Base-by-base conservation (phyloP, 2,113 vertebrate genomes). In the Labrus mixtus region DNA sequence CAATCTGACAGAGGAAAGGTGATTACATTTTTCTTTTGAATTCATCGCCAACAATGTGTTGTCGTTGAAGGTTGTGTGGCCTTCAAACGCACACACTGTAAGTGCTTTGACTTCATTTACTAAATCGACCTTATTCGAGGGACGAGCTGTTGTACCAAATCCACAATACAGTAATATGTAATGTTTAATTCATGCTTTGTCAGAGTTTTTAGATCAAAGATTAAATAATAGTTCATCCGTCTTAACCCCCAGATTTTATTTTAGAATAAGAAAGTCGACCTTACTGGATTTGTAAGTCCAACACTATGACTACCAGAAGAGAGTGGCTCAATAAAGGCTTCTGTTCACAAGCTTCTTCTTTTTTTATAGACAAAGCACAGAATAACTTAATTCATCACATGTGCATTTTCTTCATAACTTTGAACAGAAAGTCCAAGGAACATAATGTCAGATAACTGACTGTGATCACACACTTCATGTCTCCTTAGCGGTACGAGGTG, bases 51-150 rank as follows among this genome's bases (percentile, higher is more conserved):
- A 36, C 51, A 78, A 72, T 76, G 36, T 87, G 68, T 19, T 6
- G 22, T 69, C 83, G 72, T 81, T 59, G 15, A n/a, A 74, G 45
- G 62, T 57, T 70, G 68, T 73, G 46, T 81, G 83, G 71, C 81
- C 73, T 81, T 85, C 80, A 85, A 74, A 82, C 45, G 3, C 33
- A 17, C 43, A 73, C 64, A 37, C 29, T 33, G 29, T 73, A 62
- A 37, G 45, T 79, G 50, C 41, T 51, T 75, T 74, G 53, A 73
- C 79, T 77, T 69, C 53, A 61, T 79, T 45, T 16, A 16, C 62
- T 63, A 70, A 78, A 78, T 64, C 60, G n/a, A 56, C 68, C 79
- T 82, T 73, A 80, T 78, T 72, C n/a, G 71, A 63, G 48, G 45
- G 16, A 74, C 61, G 58, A 60, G 55, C n/a, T 60, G 58, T 43